Conservation (phyloP, 2,888 invertebrate genomes). For the Spodoptera littoralis region DNA sequence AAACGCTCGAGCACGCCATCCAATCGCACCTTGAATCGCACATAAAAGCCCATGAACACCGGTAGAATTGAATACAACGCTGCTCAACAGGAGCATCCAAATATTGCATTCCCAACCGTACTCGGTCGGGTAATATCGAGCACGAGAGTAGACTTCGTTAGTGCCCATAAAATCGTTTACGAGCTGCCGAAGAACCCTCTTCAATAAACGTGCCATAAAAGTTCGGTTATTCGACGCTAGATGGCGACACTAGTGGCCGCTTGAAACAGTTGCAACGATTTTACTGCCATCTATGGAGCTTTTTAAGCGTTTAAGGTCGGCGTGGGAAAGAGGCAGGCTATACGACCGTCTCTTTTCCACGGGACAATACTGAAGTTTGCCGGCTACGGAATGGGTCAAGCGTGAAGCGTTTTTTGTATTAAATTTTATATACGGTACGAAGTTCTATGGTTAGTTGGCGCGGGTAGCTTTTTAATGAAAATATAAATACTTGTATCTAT, state of each 20-base stretch:
- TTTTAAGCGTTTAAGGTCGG: constrained; percentile 82
- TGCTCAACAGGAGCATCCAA: constrained; percentile 84
- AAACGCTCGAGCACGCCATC: constrained; percentile 88
- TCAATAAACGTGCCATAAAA: constrained; percentile 88
- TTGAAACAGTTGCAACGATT: constrained; percentile 85
- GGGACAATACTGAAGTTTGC: constrained; percentile 68
- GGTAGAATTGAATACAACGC: constrained; percentile 86
- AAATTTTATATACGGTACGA: constrained; percentile 37
- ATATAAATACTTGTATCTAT: constrained; percentile 15
- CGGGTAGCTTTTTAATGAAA: constrained; percentile 23
- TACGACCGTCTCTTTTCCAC: constrained; percentile 60
- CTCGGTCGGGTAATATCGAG: constrained; percentile 86
- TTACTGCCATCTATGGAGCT: constrained; percentile 88
- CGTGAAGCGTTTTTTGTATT: constrained; percentile 53
- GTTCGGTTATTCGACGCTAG: constrained; percentile 87
- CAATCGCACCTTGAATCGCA: constrained; percentile 89
- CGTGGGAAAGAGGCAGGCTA: constrained; percentile 64
- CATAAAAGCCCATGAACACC: constrained; percentile 88
- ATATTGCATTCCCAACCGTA: constrained; percentile 84
- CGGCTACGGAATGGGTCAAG: constrained; percentile 58
- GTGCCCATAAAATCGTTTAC: constrained; percentile 88
- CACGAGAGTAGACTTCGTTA: constrained; percentile 86
- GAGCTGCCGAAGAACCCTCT: constrained; percentile 89
- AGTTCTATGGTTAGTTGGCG: constrained; percentile 38
- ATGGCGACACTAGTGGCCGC: constrained; percentile 87